Percentiles rank a stretch among this genome's conserved stretches.
phyloP scores from a whole-genome alignment of 2,113 vertebrate species.

The Anthoscopus minutus region DNA sequence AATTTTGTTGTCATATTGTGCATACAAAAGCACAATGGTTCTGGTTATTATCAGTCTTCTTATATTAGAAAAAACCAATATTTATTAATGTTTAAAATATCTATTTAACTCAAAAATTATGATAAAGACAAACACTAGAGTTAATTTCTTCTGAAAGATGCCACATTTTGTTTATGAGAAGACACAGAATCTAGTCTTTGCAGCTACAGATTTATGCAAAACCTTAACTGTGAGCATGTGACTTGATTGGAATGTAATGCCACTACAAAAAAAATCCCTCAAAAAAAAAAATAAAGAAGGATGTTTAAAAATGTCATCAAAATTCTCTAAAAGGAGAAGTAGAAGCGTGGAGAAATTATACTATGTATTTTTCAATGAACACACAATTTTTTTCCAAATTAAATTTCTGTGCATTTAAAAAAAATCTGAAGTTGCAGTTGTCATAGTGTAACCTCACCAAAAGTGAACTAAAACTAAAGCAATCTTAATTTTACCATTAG shows the following conservation, averaged over 20 bases:
- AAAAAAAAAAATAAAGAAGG: neutral
- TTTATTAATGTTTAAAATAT: neutral
- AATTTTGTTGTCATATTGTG: neutral
- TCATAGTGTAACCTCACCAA: neutral
- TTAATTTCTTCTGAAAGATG: neutral
- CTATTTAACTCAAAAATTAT: neutral
- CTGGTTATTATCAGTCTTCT: neutral
- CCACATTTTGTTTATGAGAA: neutral
- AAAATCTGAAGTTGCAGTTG: accelerated
- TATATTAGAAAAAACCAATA: neutral
- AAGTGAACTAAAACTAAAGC: neutral
- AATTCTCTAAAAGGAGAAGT: neutral
- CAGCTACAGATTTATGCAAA: neutral
- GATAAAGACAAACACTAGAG: neutral
- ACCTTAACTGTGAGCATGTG: neutral
- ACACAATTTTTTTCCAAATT: neutral
- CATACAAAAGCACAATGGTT: neutral
- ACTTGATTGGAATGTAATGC: neutral
- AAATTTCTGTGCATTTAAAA: neutral
- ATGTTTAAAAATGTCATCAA: neutral
- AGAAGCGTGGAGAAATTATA: neutral
- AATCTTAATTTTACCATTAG: neutral
- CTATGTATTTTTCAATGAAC: neutral
- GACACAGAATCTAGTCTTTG: neutral
- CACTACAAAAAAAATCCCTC: neutral